phyloP scores from a whole-genome alignment of 2,113 vertebrate species.

The Pitta sordida region DNA sequence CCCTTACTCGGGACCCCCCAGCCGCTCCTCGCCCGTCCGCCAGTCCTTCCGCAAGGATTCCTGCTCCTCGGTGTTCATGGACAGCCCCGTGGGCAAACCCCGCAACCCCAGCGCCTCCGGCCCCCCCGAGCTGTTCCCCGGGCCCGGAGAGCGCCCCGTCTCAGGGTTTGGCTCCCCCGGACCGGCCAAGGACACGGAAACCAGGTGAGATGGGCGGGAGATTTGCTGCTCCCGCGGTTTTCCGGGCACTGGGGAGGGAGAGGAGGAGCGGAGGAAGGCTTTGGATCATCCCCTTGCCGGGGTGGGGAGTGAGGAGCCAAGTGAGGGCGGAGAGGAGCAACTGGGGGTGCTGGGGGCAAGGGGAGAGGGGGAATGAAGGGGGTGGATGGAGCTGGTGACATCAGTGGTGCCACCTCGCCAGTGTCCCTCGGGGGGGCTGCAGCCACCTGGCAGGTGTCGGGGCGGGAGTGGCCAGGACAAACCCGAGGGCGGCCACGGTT shows the following conservation, averaged over 20 bases:
- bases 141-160: slow-evolving; percentile 77
- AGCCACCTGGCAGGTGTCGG: neutral
- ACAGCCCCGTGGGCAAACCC: slow-evolving; percentile 84
- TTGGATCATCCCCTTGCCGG: fast-evolving
- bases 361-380: neutral
- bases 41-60: slow-evolving; percentile 96
- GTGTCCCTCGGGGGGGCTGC: neutral
- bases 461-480: neutral
- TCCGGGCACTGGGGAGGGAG: fast-evolving
- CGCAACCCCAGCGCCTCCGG: slow-evolving; percentile 81
- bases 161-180: slow-evolving; percentile 82
- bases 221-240: fast-evolving
- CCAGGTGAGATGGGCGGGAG: slow-evolving; percentile 69
- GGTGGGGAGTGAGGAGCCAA: fast-evolving
- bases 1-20: slow-evolving; percentile 89
- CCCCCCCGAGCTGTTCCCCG: slow-evolving; percentile 80
- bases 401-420: neutral
- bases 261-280: neutral
- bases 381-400: neutral
- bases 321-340: neutral
- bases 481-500: fast-evolving
- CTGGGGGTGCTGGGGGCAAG: neutral
- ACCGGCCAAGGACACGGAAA: slow-evolving; percentile 84
- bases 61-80: slow-evolving; percentile 89
- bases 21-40: slow-evolving; percentile 88